These are phyloP conservation scores for Capreolus pygargus DNA, from an alignment of 2,113 vertebrate species.

Conservation along the genomic window DNA sequence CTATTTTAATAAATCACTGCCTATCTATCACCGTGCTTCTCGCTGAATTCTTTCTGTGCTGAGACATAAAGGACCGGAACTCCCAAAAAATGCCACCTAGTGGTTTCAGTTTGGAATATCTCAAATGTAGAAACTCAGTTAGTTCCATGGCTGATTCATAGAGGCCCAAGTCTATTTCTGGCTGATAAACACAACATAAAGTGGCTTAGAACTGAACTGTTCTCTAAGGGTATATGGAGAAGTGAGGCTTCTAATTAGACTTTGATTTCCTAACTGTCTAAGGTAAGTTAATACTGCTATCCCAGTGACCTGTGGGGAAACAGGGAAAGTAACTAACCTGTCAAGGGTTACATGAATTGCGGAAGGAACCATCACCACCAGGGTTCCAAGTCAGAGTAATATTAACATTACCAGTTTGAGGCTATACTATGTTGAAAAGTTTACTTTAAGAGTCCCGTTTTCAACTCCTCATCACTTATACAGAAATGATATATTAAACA, in stretches of 20 bases:
- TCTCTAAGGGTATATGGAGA: not conserved
- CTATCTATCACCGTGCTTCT: not conserved
- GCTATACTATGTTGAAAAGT: not conserved
- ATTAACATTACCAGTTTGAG: not conserved
- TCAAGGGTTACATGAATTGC: not conserved
- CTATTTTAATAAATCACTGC: not conserved
- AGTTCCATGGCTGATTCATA: not conserved
- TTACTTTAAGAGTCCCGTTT: not conserved
- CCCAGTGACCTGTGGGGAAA: not conserved
- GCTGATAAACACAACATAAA: not conserved
- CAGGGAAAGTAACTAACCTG: not conserved
- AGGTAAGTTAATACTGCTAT: not conserved
- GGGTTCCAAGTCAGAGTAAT: not conserved
- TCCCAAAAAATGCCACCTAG: not conserved
- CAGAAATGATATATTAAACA: not conserved
- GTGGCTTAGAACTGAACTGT: not conserved
- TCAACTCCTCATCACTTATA: not conserved
- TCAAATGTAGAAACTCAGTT: not conserved
- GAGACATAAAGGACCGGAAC: not conserved
- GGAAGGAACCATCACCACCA: not conserved
- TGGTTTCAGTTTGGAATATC: not conserved
- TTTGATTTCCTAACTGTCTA: conserved; percentile 12
- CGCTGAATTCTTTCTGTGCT: not conserved
- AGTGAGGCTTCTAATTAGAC: not conserved
- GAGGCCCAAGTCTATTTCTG: not conserved